Conservation (phyloP, 2,113 vertebrate genomes). For the Phalacrocorax carbo region DNA sequence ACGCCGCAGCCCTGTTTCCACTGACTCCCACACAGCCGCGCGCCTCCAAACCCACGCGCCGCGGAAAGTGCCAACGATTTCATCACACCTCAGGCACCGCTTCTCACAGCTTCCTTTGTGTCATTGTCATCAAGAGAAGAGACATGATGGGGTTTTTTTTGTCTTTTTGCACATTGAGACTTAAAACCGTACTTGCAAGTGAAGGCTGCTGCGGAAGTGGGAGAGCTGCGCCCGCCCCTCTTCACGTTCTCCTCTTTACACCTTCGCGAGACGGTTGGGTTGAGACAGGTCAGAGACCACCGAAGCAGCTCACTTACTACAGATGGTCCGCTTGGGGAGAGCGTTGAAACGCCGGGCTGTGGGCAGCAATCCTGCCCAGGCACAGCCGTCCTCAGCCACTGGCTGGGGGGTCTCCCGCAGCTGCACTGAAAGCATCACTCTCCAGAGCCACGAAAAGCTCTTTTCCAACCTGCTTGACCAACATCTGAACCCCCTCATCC, state of each 20-base stretch:
- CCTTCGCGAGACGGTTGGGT: rapidly evolving
- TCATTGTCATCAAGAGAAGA: background rate
- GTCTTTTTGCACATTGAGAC: background rate
- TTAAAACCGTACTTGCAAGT: background rate
- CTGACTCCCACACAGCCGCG: background rate
- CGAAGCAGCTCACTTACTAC: rapidly evolving
- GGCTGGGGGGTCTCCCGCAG: background rate
- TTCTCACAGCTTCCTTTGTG: conserved; percentile 8
- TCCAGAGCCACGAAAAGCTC: background rate
- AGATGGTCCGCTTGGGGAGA: background rate
- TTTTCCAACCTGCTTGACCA: background rate
- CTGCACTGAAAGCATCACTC: background rate
- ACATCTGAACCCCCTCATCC: background rate
- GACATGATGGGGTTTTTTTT: background rate
- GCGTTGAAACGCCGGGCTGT: rapidly evolving
- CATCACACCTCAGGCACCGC: background rate
- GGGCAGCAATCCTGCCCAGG: background rate
- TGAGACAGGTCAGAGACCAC: background rate
- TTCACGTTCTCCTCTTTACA: background rate
- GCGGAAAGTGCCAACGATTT: background rate
- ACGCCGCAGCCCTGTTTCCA: background rate
- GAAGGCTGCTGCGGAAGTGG: background rate
- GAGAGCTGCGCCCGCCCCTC: rapidly evolving
- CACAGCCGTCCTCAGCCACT: rapidly evolving
- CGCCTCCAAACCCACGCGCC: background rate